Evolutionary conservation across 2,888 invertebrate species (phyloP).

Genomic region (Diadegma fenestrale): DNA sequence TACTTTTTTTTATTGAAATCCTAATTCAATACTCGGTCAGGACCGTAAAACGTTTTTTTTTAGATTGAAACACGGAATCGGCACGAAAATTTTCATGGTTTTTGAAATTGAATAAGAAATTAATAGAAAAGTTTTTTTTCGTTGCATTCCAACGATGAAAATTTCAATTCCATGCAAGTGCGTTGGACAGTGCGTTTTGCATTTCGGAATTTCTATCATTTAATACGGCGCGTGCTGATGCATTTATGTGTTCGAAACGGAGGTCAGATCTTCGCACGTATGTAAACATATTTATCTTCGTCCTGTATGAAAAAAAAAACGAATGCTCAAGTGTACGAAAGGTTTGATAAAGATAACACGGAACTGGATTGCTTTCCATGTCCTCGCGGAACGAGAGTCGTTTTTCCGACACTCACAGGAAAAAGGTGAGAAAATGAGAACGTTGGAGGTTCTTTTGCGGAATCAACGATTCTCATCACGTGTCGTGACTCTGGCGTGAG

Average conservation of each 20-base stretch:
- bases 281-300: neutral
- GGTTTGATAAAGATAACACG: conserved; percentile 7
- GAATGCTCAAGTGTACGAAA: neutral
- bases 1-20: no score
- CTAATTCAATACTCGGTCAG: no score
- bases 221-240: neutral
- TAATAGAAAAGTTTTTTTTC: no score
- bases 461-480: conserved; percentile 59
- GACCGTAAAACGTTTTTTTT: no score
- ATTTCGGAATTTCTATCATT: no score
- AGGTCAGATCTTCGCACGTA: neutral
- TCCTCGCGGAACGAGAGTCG: neutral
- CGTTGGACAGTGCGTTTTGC: no score
- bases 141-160: no score
- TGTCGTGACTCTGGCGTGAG: conserved; percentile 24
- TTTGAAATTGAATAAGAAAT: no score
- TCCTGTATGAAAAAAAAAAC: neutral
- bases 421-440: neutral
- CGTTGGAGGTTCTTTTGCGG: neutral
- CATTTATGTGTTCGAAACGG: neutral
- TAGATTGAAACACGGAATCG: no score
- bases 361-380: conserved; percentile 3
- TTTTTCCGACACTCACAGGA: neutral
- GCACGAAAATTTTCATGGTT: no score
- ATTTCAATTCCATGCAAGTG: no score